Conservation (phyloP, 2,888 invertebrate genomes). For the Zygothrica quintamaculata region DNA sequence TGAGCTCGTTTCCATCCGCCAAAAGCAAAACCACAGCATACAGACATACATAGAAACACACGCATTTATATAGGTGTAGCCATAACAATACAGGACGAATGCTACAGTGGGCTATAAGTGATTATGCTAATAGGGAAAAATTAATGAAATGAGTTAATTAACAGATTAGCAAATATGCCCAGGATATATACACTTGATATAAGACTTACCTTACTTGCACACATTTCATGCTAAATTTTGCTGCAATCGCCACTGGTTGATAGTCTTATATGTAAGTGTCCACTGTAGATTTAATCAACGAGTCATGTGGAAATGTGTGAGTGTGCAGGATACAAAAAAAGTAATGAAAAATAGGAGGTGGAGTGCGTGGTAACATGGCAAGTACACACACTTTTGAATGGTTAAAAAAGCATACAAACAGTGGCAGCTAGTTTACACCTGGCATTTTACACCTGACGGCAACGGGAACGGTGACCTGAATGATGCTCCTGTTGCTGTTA, state of each 20-base stretch:
- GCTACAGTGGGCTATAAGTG: too few species aligned
- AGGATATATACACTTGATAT: too few species aligned
- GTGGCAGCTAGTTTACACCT: conserved; percentile 49
- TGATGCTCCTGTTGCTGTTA: conserved; percentile 30
- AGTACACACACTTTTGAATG: conserved; percentile 34
- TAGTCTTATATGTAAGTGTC: too few species aligned
- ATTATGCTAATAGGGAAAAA: too few species aligned
- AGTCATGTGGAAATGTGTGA: conserved; percentile 30
- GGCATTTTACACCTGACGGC: conserved; percentile 29
- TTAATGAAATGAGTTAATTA: too few species aligned
- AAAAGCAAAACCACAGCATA: conserved; percentile 50
- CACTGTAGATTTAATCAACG: background rate
- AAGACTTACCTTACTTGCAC: too few species aligned
- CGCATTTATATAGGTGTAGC: conserved; percentile 2
- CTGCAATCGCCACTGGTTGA: too few species aligned
- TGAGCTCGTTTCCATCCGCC: conserved; percentile 67
- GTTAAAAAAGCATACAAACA: conserved; percentile 27
- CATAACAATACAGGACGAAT: background rate
- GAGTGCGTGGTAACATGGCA: conserved; percentile 5
- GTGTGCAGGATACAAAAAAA: conserved; percentile 1
- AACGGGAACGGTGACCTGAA: conserved; percentile 25
- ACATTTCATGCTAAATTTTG: background rate
- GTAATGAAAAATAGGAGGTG: background rate
- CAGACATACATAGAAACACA: conserved; percentile 30
- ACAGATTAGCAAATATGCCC: too few species aligned